A percentile compares a stretch with the other conserved stretches of the same genome.
phyloP scores from a whole-genome alignment of 2,888 invertebrate species.

The Ellobium chinense region DNA sequence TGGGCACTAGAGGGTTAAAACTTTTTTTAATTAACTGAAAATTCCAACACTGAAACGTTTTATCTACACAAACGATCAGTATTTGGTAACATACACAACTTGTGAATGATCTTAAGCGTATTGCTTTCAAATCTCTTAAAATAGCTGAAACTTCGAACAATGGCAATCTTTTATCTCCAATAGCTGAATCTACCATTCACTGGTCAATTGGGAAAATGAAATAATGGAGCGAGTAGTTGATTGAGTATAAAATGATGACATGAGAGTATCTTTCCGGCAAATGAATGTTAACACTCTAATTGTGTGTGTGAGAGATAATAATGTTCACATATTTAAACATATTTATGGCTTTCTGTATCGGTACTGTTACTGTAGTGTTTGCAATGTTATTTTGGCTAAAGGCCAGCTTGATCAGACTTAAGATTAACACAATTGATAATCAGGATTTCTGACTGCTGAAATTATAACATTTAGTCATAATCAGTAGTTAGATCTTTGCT shows the following conservation, averaged over 20 bases:
- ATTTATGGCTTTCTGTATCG: neutral
- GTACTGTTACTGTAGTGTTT: neutral
- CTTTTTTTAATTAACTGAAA: neutral
- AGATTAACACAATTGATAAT: no score
- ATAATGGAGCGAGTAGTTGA: neutral
- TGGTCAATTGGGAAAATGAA: neutral
- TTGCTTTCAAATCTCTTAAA: neutral
- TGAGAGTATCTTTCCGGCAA: neutral
- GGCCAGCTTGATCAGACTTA: neutral
- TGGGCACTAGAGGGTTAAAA: no score
- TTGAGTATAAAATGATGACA: neutral
- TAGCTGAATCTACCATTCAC: neutral
- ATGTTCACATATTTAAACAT: no score
- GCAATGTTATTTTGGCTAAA: no score
- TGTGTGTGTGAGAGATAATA: no score
- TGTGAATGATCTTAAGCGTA: neutral
- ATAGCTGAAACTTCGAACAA: neutral
- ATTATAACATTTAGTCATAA: neutral
- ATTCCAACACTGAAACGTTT: neutral
- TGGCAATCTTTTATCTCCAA: neutral
- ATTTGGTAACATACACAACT: neutral
- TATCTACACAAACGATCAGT: neutral
- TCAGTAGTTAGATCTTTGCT: neutral
- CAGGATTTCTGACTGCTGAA: neutral
- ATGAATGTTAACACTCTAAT: no score